A percentile compares a stretch with the other conserved stretches of the same genome.
phyloP scores from a whole-genome alignment of 2,888 invertebrate genomes.

The Mechanitis mazaeus region DNA sequence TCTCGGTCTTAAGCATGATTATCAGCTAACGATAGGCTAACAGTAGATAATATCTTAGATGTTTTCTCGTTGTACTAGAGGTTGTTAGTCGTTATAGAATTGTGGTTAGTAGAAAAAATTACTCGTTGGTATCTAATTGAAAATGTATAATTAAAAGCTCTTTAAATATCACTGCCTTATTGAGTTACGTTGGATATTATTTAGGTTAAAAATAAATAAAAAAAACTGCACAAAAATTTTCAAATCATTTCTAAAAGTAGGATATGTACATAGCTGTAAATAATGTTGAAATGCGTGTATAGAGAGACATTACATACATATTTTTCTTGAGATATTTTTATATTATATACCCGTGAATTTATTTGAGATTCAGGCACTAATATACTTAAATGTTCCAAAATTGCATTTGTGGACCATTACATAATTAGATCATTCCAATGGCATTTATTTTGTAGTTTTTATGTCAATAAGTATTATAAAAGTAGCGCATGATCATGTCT shows the following conservation, averaged over 20 bases:
- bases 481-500: constrained; percentile 28
- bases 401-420: constrained; percentile 42
- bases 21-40: constrained; percentile 12
- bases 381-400: constrained; percentile 27
- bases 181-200: not conserved
- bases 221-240: not conserved
- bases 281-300: constrained; percentile 56
- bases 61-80: constrained; percentile 17
- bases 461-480: constrained; percentile 9
- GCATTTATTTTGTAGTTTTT: constrained; percentile 42
- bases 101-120: constrained; percentile 19
- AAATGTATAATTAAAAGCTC: constrained; percentile 8
- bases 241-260: constrained; percentile 20
- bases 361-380: constrained; percentile 13
- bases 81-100: constrained; percentile 18
- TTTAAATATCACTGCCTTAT: constrained; percentile 22
- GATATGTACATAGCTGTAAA: constrained; percentile 62
- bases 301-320: constrained; percentile 59
- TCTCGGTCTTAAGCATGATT: constrained; percentile 30
- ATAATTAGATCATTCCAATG: constrained; percentile 41
- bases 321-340: constrained; percentile 70
- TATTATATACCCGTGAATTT: constrained; percentile 43
- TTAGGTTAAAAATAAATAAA: not conserved
- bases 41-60: constrained; percentile 10
- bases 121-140: constrained; percentile 5